phyloP scores from a whole-genome alignment of 2,888 invertebrate genomes.

The Trachelus tabidus region DNA sequence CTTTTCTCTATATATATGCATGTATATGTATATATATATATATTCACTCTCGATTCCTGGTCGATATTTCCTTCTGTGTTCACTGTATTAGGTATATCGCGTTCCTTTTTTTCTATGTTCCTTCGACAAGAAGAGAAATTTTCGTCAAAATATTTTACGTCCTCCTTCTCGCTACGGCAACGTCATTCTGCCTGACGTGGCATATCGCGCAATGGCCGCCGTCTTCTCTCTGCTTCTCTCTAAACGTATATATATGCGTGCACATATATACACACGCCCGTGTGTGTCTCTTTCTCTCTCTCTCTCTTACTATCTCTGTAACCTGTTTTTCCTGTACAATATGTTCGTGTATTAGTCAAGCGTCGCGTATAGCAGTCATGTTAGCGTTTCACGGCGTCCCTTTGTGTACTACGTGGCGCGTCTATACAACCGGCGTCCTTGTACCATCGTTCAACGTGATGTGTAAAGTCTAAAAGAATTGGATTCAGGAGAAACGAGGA shows the following conservation, averaged over 20 bases:
- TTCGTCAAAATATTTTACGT: background rate
- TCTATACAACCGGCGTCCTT: background rate
- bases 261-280: background rate
- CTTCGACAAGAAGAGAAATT: background rate
- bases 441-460: background rate
- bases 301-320: background rate
- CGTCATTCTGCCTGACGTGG: conserved; percentile 58
- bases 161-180: conserved; percentile 33
- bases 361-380: background rate
- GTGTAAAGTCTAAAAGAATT: background rate
- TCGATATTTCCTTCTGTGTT: conserved; percentile 9
- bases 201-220: conserved; percentile 23
- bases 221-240: conserved; percentile 19
- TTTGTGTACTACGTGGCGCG: background rate
- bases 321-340: background rate
- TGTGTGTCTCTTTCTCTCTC: background rate
- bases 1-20: background rate
- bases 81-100: conserved; percentile 3
- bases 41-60: conserved; percentile 2
- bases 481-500: background rate
- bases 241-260: conserved; percentile 3
- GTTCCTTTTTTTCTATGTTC: conserved; percentile 22
- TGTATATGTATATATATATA: background rate
- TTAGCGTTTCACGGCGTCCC: background rate
- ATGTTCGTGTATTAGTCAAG: background rate